Evolutionary conservation across 2,113 vertebrate species (phyloP).

Genomic region (Uropsilus gracilis): DNA sequence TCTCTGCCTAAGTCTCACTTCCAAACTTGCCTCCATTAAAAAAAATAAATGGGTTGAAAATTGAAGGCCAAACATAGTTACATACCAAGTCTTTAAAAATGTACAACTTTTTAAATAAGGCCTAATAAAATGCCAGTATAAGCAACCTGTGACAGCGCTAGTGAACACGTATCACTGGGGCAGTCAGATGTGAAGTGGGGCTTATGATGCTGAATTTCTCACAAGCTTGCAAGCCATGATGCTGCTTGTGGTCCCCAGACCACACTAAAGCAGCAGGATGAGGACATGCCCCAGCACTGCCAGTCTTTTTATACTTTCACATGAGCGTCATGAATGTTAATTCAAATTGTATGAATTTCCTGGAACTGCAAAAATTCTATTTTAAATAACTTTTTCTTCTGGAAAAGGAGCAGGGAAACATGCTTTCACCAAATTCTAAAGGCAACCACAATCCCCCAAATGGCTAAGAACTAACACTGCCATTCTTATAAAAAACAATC

Average conservation of each 20-base stretch:
- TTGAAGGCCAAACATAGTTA: background rate
- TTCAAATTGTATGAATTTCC: background rate
- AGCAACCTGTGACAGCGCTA: background rate
- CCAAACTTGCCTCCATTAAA: background rate
- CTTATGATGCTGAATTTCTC: background rate
- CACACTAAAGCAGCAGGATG: background rate
- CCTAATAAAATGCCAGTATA: background rate
- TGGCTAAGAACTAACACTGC: background rate
- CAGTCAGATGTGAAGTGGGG: too few relatives aligned
- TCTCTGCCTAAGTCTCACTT: background rate
- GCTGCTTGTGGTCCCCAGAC: background rate
- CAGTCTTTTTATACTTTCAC: background rate
- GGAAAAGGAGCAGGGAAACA: background rate
- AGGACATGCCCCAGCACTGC: background rate
- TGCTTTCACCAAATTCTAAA: slow-evolving; percentile 15
- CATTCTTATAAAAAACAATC: background rate
- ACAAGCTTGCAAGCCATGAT: background rate
- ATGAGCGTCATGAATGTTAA: background rate
- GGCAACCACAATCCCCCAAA: background rate
- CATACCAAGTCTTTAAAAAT: background rate
- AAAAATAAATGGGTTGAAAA: background rate
- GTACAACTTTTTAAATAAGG: background rate
- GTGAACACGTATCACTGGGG: background rate
- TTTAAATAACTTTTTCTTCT: background rate
- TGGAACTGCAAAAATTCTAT: background rate